Evolutionary conservation across 2,888 invertebrate species (phyloP), one percentile per base, ranked within the genome.

Genomic region (Melieria picta): DNA sequence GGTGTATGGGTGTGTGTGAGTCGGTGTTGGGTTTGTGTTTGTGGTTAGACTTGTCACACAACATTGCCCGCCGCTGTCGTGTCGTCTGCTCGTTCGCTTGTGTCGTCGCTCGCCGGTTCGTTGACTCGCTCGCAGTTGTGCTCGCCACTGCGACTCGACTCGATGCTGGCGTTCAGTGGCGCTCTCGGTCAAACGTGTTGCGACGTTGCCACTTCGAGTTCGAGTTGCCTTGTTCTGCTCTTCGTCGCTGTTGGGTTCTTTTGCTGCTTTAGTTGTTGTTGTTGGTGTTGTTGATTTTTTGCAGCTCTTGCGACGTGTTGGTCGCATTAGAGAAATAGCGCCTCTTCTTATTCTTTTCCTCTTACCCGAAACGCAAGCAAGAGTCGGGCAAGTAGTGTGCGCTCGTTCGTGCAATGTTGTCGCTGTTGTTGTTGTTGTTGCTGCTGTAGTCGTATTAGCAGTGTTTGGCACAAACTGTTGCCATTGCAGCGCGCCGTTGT

Each of bases 31-130:
- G 43, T 47, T 66, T 64, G 72, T 70, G 71, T 74, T 72, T 81
- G 80, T 76, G 80, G 80, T 79, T 77, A 78, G 79, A 77, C 75
- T 79, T 81, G 80, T 80, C 80, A 78, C 79, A 75, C 75, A 76
- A 74, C 73, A 72, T 76, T 63, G 52, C 50, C 72, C 42, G 71
- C 71, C 67, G 61, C 68, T 69, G 73, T 76, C 76, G 70, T 72
- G 65, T 73, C 70, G 65, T 30, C 67, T 72, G 71, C 72, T 72
- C 75, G 65, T 60, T 69, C 55, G 46, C 60, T 55, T 60, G 47
- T 62, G 71, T 16, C 13, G 16, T 47, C 65, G 43, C 7, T 43
- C 43, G 43, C 57, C 30, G 64, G 42, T 42, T 63, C 42, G 42
- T 57, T 69, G 56, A 30, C 61, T 57, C 57, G 50, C 50, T 57